Base-by-base conservation (phyloP, 2,797 vertebrate species). In the Sitta carolinensis region DNA sequence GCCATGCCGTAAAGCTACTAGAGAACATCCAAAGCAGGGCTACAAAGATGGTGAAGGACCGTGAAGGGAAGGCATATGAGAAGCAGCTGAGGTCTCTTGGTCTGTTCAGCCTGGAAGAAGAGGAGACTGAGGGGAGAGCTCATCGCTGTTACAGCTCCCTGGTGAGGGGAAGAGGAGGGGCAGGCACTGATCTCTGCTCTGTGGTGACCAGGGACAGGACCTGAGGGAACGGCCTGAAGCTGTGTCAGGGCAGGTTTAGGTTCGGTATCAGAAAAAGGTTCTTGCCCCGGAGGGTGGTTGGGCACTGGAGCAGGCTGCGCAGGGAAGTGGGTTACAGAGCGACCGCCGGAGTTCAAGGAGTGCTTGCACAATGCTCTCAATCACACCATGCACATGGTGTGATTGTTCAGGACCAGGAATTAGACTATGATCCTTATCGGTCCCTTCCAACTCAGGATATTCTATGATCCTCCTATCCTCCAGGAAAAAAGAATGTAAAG, bases 51-150 rank as follows among this genome's bases (percentile, higher is more conserved):
- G 34, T 21, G 32, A 42, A 90, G 34, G 26, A 18, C 18, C 0
- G 2, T 12, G 47, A 61, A n/a, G 18, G 17, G 30, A 42, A 48
- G 30, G 1, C 0, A 0, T 13, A 5, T 5, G 27, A 77, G 21
- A 10, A 40, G 7, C 1, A 27, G 47, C 52, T 66, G 40, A 78
- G 26, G 7, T 12, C 52, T n/a, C 74, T 43, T 20, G 21, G 5
- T 59, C 8, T 59, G 13, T 14, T 59, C 18, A 48, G 59, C 34
- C 66, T 54, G 34, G 23, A 42, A 42, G 30, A n/a, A 17, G 3
- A 47, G 30, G 4, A 72, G n/a, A 27, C 10, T 34, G 51, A 58
- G 11, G 8, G 20, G 32, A 63, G 2, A 63, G 8, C 21, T 50
- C 43, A 38, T 0, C 2, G 20, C 64, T 30, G 38, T 32, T 55